Evolutionary conservation across 92 coral and sea anemone species (phyloP).

Genomic region (Plumapathes pennacea): DNA sequence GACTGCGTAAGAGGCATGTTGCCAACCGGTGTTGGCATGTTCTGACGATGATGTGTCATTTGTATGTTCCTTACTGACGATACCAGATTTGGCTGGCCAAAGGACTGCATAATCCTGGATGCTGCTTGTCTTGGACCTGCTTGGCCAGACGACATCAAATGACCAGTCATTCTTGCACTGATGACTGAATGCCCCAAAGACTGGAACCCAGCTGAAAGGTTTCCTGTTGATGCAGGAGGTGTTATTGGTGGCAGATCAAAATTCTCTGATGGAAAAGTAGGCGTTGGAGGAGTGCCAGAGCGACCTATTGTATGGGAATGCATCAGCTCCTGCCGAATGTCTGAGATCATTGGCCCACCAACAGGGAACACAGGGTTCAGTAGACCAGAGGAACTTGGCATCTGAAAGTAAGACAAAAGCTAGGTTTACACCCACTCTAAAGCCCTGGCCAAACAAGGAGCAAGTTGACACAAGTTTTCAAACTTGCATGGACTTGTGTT

Average conservation of each 20-base stretch:
- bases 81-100: slow-evolving; percentile 53
- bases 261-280: slow-evolving; percentile 90
- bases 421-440: too few relatives aligned
- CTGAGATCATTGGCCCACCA: slow-evolving; percentile 53
- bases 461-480: too few relatives aligned
- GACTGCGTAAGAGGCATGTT: slow-evolving; percentile 48
- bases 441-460: too few relatives aligned
- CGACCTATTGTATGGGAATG: slow-evolving; percentile 44
- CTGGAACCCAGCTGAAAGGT: slow-evolving; percentile 41
- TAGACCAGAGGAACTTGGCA: slow-evolving; percentile 54
- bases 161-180: slow-evolving; percentile 10
- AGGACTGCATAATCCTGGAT: slow-evolving; percentile 46
- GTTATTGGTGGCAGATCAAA: slow-evolving; percentile 87
- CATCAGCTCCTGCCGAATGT: slow-evolving; percentile 64
- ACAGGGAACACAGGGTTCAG: slow-evolving; percentile 74
- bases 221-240: slow-evolving; percentile 52
- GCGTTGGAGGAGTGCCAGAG: slow-evolving; percentile 61
- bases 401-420: slow-evolving; percentile 22
- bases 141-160: slow-evolving; percentile 4
- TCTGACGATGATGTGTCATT: slow-evolving; percentile 10
- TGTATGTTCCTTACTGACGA: slow-evolving; percentile 8
- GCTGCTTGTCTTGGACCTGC: neutral
- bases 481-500: too few relatives aligned
- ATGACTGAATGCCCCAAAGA: slow-evolving; percentile 17
- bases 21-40: neutral